phyloP scores from a whole-genome alignment of 2,797 vertebrate genomes.

The Gallinago nigripennis region DNA sequence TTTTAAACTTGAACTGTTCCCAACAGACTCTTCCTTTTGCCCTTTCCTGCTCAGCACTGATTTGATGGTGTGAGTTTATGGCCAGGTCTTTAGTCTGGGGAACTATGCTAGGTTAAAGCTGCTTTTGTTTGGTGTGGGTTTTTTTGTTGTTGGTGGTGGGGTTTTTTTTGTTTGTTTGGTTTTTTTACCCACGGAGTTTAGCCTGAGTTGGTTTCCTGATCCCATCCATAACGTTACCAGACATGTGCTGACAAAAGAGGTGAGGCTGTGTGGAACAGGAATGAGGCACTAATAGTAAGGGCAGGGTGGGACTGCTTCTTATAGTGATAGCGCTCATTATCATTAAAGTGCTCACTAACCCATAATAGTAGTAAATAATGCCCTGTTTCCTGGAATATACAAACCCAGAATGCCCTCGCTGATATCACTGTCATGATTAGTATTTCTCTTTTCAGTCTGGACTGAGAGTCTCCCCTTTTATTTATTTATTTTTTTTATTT shows the following conservation, averaged over 20 bases:
- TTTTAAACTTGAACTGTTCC: not conserved
- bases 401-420: not conserved
- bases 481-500: not conserved
- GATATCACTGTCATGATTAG: not conserved
- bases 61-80: not conserved
- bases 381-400: not conserved
- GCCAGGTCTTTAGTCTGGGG: not conserved
- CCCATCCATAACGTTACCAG: not conserved
- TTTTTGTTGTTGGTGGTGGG: no score
- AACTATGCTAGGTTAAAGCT: not conserved
- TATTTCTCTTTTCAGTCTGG: not conserved
- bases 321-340: rapidly evolving
- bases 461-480: not conserved
- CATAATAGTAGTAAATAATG: not conserved
- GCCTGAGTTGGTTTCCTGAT: not conserved
- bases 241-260: not conserved
- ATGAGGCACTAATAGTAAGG: not conserved
- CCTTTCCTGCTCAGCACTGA: not conserved
- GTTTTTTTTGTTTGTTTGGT: not conserved
- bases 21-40: not conserved
- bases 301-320: not conserved
- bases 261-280: not conserved
- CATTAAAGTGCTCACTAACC: not conserved
- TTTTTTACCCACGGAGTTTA: rapidly evolving
- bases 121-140: not conserved